phyloP scores from a whole-genome alignment of 2,113 vertebrate species.

The Lucifuga dentata region DNA sequence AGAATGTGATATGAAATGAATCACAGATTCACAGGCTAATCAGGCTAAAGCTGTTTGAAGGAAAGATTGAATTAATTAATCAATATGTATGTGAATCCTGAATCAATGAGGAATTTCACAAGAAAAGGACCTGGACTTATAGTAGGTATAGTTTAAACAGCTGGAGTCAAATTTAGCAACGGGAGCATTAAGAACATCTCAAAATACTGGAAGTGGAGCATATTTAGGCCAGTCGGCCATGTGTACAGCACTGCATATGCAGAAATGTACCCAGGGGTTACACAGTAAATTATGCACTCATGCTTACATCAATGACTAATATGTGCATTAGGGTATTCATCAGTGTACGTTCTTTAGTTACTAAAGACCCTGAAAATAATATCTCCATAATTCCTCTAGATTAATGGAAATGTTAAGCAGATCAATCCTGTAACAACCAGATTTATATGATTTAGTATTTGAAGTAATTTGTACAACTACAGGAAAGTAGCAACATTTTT shows the following conservation, averaged over 20 bases:
- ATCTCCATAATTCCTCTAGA: conserved; percentile 11
- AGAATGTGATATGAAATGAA: no score
- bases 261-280: conserved; percentile 40
- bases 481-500: no score
- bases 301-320: conserved; percentile 67
- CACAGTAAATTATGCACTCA: not conserved
- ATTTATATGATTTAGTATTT: not conserved
- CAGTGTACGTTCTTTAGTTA: conserved; percentile 64
- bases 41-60: no score
- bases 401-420: conserved; percentile 1
- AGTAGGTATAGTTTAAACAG: no score
- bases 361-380: conserved; percentile 37
- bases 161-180: no score
- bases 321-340: conserved; percentile 65
- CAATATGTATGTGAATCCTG: no score
- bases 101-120: no score
- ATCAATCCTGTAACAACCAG: not conserved
- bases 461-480: not conserved
- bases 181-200: not conserved
- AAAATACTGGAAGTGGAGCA: conserved; percentile 22
- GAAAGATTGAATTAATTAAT: conserved; percentile 2
- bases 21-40: no score
- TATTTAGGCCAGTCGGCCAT: conserved; percentile 60
- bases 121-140: no score
- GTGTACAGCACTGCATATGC: conserved; percentile 32